phyloP scores from a whole-genome alignment of 1,140 invertebrate genomes.

The Octopus bimaculoides region DNA sequence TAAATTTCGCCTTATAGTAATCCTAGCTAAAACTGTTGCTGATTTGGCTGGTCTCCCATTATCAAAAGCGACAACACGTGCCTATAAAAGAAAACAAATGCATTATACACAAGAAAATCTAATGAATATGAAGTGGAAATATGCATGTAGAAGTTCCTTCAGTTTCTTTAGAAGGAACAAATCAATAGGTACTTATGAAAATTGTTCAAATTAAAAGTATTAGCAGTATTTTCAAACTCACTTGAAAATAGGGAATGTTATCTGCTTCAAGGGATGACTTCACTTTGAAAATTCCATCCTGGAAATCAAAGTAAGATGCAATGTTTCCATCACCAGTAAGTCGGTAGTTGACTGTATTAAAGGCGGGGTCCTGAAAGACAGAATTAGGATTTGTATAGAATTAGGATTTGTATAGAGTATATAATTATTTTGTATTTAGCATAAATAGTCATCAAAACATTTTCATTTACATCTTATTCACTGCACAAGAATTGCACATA shows the following conservation, averaged over 20 bases:
- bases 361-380: conserved; percentile 25
- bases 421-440: too few relatives aligned
- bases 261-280: conserved; percentile 20
- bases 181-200: too few relatives aligned
- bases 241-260: conserved; percentile 29
- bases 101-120: too few relatives aligned
- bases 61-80: conserved; percentile 42
- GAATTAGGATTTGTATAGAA: too few relatives aligned
- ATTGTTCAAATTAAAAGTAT: too few relatives aligned
- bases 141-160: too few relatives aligned
- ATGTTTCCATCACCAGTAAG: conserved; percentile 42
- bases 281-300: conserved; percentile 31
- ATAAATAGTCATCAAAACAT: too few relatives aligned
- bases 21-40: conserved; percentile 34
- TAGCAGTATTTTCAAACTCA: not conserved
- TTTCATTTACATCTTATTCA: too few relatives aligned
- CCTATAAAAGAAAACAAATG: conserved; percentile 21
- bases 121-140: too few relatives aligned
- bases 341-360: conserved; percentile 25
- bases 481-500: too few relatives aligned
- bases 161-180: too few relatives aligned
- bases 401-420: too few relatives aligned
- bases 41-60: conserved; percentile 38
- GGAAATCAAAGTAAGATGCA: conserved; percentile 30
- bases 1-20: conserved; percentile 67